A percentile compares a stretch with the other conserved stretches of the same genome.
phyloP scores from a whole-genome alignment of 2,888 invertebrate species.

The Lasioglossum oenotherae region DNA sequence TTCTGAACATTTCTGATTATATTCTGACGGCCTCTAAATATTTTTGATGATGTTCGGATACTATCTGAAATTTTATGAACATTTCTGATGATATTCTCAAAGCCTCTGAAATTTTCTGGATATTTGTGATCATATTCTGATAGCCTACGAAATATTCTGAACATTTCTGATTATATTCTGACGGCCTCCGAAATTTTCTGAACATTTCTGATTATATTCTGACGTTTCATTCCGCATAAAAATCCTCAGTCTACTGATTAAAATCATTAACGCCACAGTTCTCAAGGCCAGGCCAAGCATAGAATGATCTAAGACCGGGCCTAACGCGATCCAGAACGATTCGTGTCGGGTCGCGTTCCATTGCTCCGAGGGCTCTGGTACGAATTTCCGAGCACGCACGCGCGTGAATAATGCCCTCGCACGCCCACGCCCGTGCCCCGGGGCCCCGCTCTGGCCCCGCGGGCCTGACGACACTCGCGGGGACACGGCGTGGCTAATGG shows the following conservation, averaged over 20 bases:
- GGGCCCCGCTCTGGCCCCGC: constrained; percentile 4
- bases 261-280: not conserved
- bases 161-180: too few species aligned
- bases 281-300: not conserved
- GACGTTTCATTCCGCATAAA: not conserved
- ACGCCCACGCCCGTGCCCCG: constrained; percentile 61
- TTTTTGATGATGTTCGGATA: too few species aligned
- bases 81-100: too few species aligned
- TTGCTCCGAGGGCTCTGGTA: constrained; percentile 15
- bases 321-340: constrained; percentile 62
- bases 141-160: too few species aligned
- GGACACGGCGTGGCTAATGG: constrained; percentile 61
- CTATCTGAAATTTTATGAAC: too few species aligned
- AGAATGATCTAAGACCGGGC: constrained; percentile 55
- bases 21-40: too few species aligned
- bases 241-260: not conserved
- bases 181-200: too few species aligned
- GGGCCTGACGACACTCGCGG: constrained; percentile 49
- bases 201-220: too few species aligned
- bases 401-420: constrained; percentile 69
- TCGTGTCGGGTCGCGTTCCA: constrained; percentile 49
- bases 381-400: constrained; percentile 66
- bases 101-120: too few species aligned
- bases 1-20: too few species aligned
- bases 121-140: too few species aligned